A percentile compares a stretch with the other conserved stretches of the same genome.
phyloP scores from a whole-genome alignment of 2,888 invertebrate species.

The Torymus texanus region DNA sequence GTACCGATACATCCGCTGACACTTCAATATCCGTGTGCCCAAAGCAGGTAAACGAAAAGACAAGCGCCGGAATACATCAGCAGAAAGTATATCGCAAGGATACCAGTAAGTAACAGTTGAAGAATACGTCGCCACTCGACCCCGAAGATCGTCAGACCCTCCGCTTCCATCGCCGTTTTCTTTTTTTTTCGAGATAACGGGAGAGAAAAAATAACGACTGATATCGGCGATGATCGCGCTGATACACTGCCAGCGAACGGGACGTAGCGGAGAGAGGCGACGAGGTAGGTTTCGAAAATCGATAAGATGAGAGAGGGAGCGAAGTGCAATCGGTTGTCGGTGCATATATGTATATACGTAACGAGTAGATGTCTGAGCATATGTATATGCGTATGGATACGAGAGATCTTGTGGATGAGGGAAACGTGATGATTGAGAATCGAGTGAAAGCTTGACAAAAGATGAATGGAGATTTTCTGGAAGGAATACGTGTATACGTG shows the following conservation, averaged over 20 bases:
- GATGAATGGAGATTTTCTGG: too few species aligned
- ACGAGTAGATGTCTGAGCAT: too few species aligned
- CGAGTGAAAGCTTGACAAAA: too few species aligned
- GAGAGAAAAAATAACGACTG: not conserved
- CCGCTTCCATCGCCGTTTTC: slow-evolving; percentile 20
- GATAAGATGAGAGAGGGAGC: slow-evolving; percentile 55
- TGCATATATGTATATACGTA: too few species aligned
- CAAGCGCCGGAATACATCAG: slow-evolving; percentile 66
- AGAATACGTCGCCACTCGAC: slow-evolving; percentile 62
- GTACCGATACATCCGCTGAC: not conserved
- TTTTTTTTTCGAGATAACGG: not conserved
- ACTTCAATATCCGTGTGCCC: slow-evolving; percentile 61
- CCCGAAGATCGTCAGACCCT: slow-evolving; percentile 44
- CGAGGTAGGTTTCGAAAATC: slow-evolving; percentile 67
- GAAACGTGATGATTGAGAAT: too few species aligned
- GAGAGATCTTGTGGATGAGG: too few species aligned
- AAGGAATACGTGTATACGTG: too few species aligned
- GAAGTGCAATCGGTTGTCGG: too few species aligned
- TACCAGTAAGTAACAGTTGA: slow-evolving; percentile 67
- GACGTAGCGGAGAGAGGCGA: not conserved
- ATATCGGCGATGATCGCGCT: not conserved
- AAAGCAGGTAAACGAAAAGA: slow-evolving; percentile 66
- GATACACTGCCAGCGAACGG: not conserved
- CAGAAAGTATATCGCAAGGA: slow-evolving; percentile 70
- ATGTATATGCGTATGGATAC: too few species aligned